Conservation (phyloP, 2,888 invertebrate species). For the Orthosia gracilis region DNA sequence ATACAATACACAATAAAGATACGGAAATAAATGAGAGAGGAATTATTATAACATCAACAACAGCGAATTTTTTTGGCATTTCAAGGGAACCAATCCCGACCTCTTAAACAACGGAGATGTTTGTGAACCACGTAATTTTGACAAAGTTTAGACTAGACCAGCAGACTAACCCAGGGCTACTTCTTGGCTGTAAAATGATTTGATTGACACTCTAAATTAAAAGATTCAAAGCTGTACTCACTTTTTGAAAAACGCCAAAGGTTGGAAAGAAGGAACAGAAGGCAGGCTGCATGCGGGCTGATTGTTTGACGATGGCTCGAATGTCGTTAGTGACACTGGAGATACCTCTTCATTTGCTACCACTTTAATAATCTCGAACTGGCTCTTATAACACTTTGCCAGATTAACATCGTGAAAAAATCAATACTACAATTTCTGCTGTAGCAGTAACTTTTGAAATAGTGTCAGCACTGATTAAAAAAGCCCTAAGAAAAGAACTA, state of each 20-base stretch:
- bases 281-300: not conserved
- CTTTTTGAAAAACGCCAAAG: not conserved
- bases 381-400: not conserved
- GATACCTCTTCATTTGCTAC: not conserved
- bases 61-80: slow-evolving; percentile 53
- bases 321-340: slow-evolving; percentile 1
- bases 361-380: not conserved
- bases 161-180: not conserved
- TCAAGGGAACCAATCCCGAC: slow-evolving; percentile 25
- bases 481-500: no score
- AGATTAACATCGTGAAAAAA: slow-evolving; percentile 6
- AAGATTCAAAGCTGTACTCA: slow-evolving; percentile 1
- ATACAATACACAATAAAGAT: slow-evolving; percentile 9
- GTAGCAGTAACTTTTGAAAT: not conserved
- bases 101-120: not conserved
- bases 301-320: slow-evolving; percentile 3
- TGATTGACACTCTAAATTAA: no score
- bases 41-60: slow-evolving; percentile 40
- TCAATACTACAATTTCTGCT: not conserved
- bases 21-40: slow-evolving; percentile 14
- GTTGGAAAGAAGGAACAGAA: not conserved
- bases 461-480: not conserved
- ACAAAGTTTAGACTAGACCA: no score
- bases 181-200: not conserved
- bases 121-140: slow-evolving; percentile 17